phyloP scores from a whole-genome alignment of 2,888 invertebrate species.

The Tanypteryx hageni region DNA sequence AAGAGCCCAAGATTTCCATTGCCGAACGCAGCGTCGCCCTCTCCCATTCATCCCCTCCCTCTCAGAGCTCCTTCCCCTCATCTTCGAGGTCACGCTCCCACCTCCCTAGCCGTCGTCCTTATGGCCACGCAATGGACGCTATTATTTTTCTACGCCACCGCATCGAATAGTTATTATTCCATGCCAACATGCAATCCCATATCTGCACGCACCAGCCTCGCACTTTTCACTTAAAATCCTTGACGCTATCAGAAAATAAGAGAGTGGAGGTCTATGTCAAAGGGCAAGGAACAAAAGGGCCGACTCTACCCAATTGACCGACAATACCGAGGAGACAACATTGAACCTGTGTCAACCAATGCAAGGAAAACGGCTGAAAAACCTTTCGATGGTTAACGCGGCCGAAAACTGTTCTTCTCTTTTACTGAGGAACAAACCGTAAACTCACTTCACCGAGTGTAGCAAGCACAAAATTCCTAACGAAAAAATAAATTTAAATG shows the following conservation, averaged over 20 bases:
- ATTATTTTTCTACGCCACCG: neutral
- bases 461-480: too few species aligned
- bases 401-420: too few species aligned
- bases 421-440: too few species aligned
- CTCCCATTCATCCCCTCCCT: neutral
- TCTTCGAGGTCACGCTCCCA: neutral
- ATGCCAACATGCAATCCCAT: conserved; percentile 9
- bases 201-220: neutral
- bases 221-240: conserved; percentile 2
- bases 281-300: neutral
- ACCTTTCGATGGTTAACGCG: too few species aligned
- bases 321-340: too few species aligned
- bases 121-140: conserved; percentile 14
- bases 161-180: conserved; percentile 29
- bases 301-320: too few species aligned
- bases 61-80: neutral
- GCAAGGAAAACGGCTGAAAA: too few species aligned
- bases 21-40: neutral
- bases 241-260: neutral
- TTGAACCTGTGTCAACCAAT: too few species aligned
- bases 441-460: too few species aligned
- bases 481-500: too few species aligned
- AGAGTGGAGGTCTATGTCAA: neutral
- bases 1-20: neutral
- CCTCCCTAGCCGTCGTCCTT: neutral